Conservation (phyloP, 1,140 invertebrate species). For the Stegodyphus mimosarum region DNA sequence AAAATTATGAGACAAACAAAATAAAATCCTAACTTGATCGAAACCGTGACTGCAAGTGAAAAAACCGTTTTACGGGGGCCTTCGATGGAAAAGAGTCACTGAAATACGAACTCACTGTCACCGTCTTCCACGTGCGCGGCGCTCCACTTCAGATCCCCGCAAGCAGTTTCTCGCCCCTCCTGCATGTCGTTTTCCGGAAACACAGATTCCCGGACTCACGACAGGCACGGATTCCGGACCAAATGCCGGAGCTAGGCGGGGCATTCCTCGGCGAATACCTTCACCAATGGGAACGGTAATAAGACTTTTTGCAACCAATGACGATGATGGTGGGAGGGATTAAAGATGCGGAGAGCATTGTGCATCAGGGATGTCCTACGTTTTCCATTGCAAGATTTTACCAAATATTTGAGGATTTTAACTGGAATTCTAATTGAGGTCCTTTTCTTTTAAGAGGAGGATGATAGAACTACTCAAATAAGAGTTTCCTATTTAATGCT, state of each 20-base stretch:
- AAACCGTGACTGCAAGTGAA: too few species aligned
- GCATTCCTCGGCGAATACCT: not conserved
- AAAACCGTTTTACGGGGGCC: too few species aligned
- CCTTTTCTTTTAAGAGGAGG: too few species aligned
- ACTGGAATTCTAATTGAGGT: too few species aligned
- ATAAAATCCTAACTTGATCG: too few species aligned
- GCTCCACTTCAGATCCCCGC: slow-evolving; percentile 28
- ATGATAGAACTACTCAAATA: too few species aligned
- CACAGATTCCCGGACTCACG: not conserved
- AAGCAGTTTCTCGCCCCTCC: slow-evolving; percentile 15
- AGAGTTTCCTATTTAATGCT: too few species aligned
- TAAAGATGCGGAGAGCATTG: not conserved
- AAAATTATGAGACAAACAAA: too few species aligned
- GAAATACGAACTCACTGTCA: not conserved
- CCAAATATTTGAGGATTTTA: too few species aligned
- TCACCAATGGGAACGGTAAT: not conserved
- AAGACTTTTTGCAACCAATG: not conserved
- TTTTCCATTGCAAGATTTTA: too few species aligned
- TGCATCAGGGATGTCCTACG: too few species aligned
- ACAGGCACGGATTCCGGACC: slow-evolving; percentile 1
- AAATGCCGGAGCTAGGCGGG: not conserved
- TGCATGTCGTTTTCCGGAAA: slow-evolving; percentile 13
- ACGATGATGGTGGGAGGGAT: not conserved
- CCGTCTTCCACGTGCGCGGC: not conserved
- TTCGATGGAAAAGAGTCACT: not conserved